Percentiles rank a stretch among this genome's conserved stretches.
Conservation (phyloP, 2,888 invertebrate genomes). For the Patella depressa region DNA sequence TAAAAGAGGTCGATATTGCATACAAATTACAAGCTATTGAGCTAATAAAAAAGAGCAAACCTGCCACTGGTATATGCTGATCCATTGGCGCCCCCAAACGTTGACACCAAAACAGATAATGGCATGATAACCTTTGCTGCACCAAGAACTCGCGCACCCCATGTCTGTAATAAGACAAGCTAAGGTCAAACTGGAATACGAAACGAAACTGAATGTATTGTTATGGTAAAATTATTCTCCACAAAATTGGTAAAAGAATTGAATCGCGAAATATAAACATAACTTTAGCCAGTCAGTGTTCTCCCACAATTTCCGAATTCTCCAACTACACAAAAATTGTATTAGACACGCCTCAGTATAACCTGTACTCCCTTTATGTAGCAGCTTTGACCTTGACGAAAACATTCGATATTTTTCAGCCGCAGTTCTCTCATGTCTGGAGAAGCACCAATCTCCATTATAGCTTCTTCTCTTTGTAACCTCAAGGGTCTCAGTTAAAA, state of each 20-base stretch:
- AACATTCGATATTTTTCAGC: too few species aligned
- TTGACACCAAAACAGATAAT: conserved; percentile 62
- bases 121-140: conserved; percentile 59
- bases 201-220: not conserved
- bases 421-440: too few species aligned
- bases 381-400: too few species aligned
- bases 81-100: conserved; percentile 66
- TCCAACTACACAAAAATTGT: not conserved
- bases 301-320: too few species aligned
- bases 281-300: not conserved
- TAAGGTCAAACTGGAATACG: not conserved
- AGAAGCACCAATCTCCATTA: too few species aligned
- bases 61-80: conserved; percentile 73
- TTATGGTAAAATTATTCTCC: not conserved
- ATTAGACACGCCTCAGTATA: not conserved
- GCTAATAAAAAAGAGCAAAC: conserved; percentile 27
- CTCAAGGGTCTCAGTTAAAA: too few species aligned
- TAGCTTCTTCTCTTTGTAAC: too few species aligned
- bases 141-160: conserved; percentile 61
- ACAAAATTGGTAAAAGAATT: not conserved
- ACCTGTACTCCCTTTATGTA: too few species aligned
- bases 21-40: too few species aligned
- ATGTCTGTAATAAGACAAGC: conserved; percentile 50
- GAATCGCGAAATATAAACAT: not conserved
- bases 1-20: too few species aligned